These are phyloP conservation scores for Montipora efflorescens DNA, from an alignment of 64 coral and sea anemone genomes.

Conservation along the genomic window DNA sequence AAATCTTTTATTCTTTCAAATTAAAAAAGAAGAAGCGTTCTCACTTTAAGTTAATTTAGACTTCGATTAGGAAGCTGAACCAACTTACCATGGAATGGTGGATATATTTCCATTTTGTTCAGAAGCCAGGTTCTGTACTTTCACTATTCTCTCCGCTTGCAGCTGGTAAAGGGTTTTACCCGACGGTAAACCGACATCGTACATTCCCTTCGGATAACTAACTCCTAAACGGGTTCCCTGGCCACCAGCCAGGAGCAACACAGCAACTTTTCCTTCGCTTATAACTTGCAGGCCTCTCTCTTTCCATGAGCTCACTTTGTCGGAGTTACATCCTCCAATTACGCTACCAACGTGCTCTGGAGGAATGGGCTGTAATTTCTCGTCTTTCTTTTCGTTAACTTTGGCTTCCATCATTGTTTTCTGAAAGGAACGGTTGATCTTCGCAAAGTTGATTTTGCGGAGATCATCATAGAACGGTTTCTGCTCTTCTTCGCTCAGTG, in stretches of 20 bases:
- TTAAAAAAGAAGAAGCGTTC: no score
- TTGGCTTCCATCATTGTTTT: slow-evolving; percentile 54
- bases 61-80: no score
- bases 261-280: slow-evolving; percentile 79
- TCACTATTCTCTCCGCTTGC: slow-evolving; percentile 97
- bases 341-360: slow-evolving; percentile 84
- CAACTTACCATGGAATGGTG: slow-evolving; percentile 85
- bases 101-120: slow-evolving; percentile 76
- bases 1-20: no score
- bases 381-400: slow-evolving; percentile 87
- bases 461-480: slow-evolving; percentile 61
- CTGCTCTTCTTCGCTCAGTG: slow-evolving; percentile 54
- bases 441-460: slow-evolving; percentile 76
- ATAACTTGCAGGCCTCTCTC: slow-evolving; percentile 83
- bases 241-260: slow-evolving; percentile 93
- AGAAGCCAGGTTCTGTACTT: slow-evolving; percentile 80
- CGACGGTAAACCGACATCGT: slow-evolving; percentile 90
- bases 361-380: slow-evolving; percentile 85
- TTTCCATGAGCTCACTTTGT: slow-evolving; percentile 45
- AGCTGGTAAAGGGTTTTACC: slow-evolving; percentile 86
- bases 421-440: slow-evolving; percentile 79
- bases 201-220: slow-evolving; percentile 94
- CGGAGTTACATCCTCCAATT: slow-evolving; percentile 53
- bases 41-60: no score
- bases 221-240: slow-evolving; percentile 93